Percentiles rank a stretch among this genome's conserved stretches.
Conservation (phyloP, 2,797 vertebrate genomes). For the Gallirallus australis region DNA sequence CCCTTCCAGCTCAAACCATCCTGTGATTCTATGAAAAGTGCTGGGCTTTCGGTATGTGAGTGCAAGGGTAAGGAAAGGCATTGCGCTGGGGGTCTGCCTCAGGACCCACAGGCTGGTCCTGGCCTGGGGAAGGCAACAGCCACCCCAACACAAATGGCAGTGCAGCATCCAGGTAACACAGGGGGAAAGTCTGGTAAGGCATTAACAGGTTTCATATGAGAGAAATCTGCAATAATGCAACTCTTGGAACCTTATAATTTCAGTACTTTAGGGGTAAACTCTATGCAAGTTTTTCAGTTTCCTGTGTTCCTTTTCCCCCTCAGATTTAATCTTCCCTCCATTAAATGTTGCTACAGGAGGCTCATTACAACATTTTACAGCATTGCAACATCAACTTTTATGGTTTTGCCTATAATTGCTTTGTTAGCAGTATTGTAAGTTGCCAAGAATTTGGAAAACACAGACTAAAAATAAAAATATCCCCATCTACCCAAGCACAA, state of each 20-base stretch:
- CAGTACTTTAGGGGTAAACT: not conserved
- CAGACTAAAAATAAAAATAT: not conserved
- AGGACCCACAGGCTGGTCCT: not conserved
- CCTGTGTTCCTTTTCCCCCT: not conserved
- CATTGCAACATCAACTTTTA: not conserved
- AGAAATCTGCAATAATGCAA: not conserved
- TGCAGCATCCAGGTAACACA: not conserved
- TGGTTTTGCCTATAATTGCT: not conserved
- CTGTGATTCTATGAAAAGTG: not conserved
- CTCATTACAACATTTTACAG: not conserved
- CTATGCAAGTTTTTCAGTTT: not conserved
- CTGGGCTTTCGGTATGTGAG: not conserved
- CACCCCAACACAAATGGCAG: accelerated
- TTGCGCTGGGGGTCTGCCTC: not conserved
- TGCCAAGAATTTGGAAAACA: not conserved
- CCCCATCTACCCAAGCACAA: too few relatives aligned
- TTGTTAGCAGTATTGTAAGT: not conserved
- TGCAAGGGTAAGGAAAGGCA: not conserved
- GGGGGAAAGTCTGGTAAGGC: not conserved
- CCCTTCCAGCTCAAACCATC: too few relatives aligned
- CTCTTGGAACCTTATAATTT: not conserved
- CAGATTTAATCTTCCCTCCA: not conserved
- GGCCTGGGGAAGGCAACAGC: accelerated
- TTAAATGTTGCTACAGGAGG: not conserved
- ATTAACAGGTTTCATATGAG: not conserved